Percentiles rank a stretch among this genome's conserved stretches.
phyloP scores from a whole-genome alignment of 2,888 invertebrate species.

The Ecliptopera silaceata region DNA sequence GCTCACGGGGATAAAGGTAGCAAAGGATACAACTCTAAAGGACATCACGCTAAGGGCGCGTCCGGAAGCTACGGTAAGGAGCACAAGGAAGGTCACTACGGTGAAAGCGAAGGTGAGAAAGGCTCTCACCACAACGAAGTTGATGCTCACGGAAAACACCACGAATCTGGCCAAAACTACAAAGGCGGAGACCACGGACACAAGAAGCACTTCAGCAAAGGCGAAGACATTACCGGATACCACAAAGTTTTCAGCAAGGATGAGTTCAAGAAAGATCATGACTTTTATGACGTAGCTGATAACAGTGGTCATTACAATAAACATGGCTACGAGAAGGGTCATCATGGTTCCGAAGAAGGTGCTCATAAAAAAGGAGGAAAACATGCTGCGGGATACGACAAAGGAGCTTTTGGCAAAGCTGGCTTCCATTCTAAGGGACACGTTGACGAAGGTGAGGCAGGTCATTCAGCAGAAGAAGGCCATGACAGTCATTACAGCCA shows the following conservation, averaged over 20 bases:
- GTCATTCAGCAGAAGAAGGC: slow-evolving; percentile 82
- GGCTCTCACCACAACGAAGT: slow-evolving; percentile 80
- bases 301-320: slow-evolving; percentile 86
- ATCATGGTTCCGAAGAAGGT: slow-evolving; percentile 81
- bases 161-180: slow-evolving; percentile 76
- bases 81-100: slow-evolving; percentile 78
- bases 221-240: slow-evolving; percentile 87
- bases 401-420: slow-evolving; percentile 79
- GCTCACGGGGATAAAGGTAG: slow-evolving; percentile 82
- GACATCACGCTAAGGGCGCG: slow-evolving; percentile 81
- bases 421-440: slow-evolving; percentile 84
- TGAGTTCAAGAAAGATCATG: slow-evolving; percentile 90
- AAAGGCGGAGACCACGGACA: slow-evolving; percentile 83
- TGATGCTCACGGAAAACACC: slow-evolving; percentile 80
- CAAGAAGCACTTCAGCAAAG: slow-evolving; percentile 85
- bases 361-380: slow-evolving; percentile 82
- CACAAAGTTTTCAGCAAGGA: slow-evolving; percentile 89
- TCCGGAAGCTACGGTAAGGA: slow-evolving; percentile 81
- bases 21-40: slow-evolving; percentile 80
- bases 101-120: slow-evolving; percentile 79
- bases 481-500: slow-evolving; percentile 80
- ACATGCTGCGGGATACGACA: slow-evolving; percentile 77
- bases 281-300: slow-evolving; percentile 89
- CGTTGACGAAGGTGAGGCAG: slow-evolving; percentile 76
- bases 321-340: slow-evolving; percentile 81